These are phyloP conservation scores for Mesoclemmys tuberculata DNA, from an alignment of 2,113 vertebrate species.

Conservation along the genomic window DNA sequence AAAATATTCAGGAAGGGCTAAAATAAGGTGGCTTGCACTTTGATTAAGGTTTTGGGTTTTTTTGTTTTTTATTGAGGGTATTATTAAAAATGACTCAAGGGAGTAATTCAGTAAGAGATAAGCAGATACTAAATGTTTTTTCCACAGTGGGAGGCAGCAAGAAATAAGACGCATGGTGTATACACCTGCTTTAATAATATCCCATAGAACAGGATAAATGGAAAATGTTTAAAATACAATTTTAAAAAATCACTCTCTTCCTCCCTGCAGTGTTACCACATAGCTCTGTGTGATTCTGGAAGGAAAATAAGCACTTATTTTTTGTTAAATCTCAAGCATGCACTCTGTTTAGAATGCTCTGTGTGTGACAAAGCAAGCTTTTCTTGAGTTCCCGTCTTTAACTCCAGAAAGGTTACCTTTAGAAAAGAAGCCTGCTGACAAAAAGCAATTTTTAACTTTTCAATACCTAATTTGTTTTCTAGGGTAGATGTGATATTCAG, in stretches of 20 bases:
- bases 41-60: slow-evolving; percentile 37
- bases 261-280: not conserved
- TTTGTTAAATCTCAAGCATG: not conserved
- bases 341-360: not conserved
- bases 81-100: slow-evolving; percentile 30
- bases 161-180: not conserved
- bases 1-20: slow-evolving; percentile 59
- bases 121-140: not conserved
- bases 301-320: slow-evolving; percentile 3
- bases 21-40: slow-evolving; percentile 64
- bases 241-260: not conserved
- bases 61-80: not conserved
- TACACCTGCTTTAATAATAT: not conserved
- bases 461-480: slow-evolving; percentile 23
- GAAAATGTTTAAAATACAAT: not conserved
- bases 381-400: not conserved
- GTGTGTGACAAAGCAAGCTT: not conserved
- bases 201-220: not conserved
- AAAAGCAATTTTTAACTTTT: slow-evolving; percentile 14
- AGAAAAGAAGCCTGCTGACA: slow-evolving; percentile 21
- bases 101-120: slow-evolving; percentile 33
- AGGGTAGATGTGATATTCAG: slow-evolving; percentile 9
- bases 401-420: slow-evolving; percentile 8
- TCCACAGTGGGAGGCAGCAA: not conserved
- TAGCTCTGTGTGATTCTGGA: not conserved